These are phyloP conservation scores for Gymnoscelis rufifasciata DNA, from an alignment of 2,888 invertebrate genomes.

Conservation along the genomic window DNA sequence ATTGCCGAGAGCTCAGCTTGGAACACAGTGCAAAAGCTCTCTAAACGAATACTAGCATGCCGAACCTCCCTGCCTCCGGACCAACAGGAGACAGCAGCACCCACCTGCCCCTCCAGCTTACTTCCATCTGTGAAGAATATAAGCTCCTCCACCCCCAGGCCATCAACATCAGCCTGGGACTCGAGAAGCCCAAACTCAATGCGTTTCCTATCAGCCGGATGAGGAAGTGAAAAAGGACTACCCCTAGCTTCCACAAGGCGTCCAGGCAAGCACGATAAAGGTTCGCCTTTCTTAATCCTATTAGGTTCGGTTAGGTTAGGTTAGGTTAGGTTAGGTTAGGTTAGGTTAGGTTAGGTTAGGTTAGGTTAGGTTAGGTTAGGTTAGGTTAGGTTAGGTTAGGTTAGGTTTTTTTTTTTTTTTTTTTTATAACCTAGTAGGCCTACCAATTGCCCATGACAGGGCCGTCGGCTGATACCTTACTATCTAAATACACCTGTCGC, in stretches of 20 bases:
- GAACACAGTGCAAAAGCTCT: neutral
- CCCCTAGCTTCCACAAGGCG: neutral
- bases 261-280: neutral
- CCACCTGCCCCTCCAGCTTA: neutral
- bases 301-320: neutral
- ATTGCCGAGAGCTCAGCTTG: neutral
- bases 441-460: no score
- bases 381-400: constrained; percentile 22
- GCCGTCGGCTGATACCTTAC: no score
- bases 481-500: no score
- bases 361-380: constrained; percentile 27
- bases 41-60: neutral
- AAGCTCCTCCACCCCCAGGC: neutral
- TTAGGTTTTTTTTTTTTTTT: no score
- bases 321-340: constrained; percentile 21
- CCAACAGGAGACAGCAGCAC: neutral
- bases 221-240: neutral
- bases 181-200: neutral
- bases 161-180: neutral
- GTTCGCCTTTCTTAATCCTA: neutral
- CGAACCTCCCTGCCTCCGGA: neutral
- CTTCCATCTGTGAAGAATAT: neutral
- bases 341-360: constrained; percentile 29
- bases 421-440: no score
- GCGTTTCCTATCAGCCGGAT: neutral